A percentile compares a stretch with the other conserved stretches of the same genome.
phyloP scores from a whole-genome alignment of 1,140 invertebrate genomes.

The Bombus sibiricus region DNA sequence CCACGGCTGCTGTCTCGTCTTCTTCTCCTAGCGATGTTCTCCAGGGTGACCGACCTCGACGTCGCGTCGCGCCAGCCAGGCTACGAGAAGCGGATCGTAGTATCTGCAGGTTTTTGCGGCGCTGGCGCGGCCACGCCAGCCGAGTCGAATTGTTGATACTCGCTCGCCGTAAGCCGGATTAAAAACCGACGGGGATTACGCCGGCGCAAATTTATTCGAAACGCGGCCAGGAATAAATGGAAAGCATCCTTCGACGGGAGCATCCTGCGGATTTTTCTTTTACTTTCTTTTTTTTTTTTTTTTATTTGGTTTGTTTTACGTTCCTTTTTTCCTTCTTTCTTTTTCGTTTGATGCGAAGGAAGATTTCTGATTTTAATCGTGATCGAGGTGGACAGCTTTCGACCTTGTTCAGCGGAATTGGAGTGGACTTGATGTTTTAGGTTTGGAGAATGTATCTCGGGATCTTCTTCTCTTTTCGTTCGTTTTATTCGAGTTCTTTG shows the following conservation, averaged over 20 bases:
- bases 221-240: constrained; percentile 22
- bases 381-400: too few relatives aligned
- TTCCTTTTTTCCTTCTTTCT: not conserved
- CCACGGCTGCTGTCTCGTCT: constrained; percentile 33
- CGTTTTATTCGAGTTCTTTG: too few relatives aligned
- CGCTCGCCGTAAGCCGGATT: constrained; percentile 38
- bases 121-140: constrained; percentile 14
- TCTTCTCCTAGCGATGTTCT: constrained; percentile 58
- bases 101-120: constrained; percentile 31
- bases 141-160: constrained; percentile 55
- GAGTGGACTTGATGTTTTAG: too few relatives aligned
- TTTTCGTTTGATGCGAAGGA: not conserved
- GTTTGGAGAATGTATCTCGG: too few relatives aligned
- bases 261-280: not conserved
- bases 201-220: constrained; percentile 43
- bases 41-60: constrained; percentile 72
- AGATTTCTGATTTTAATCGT: too few relatives aligned
- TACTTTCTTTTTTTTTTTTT: not conserved
- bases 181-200: constrained; percentile 34
- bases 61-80: constrained; percentile 61
- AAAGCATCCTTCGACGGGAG: constrained; percentile 9
- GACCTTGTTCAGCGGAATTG: too few relatives aligned
- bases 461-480: not conserved
- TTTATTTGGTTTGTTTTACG: not conserved
- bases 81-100: constrained; percentile 50